These are phyloP conservation scores for Yponomeuta evonymella DNA, from an alignment of 2,888 invertebrate species.

Conservation along the genomic window DNA sequence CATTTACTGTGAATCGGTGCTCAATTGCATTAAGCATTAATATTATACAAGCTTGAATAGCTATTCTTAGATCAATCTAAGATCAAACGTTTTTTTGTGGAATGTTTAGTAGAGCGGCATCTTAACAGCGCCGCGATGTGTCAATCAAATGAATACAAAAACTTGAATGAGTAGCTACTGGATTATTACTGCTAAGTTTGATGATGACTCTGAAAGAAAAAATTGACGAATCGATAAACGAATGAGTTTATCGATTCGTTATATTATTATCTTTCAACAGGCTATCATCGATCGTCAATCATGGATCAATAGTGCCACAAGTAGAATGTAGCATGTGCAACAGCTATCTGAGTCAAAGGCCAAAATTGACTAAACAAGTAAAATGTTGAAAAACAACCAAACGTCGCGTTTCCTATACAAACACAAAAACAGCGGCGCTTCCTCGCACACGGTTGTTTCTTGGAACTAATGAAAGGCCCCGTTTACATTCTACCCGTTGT, in stretches of 20 bases:
- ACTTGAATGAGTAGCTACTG: background rate
- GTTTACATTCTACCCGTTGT: background rate
- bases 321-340: background rate
- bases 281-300: no score
- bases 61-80: background rate
- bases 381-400: conserved; percentile 51
- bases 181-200: no score
- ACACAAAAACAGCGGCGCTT: conserved; percentile 55
- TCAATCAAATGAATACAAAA: background rate
- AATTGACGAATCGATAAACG: no score
- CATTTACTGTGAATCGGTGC: background rate
- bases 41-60: background rate
- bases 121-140: background rate
- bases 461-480: conserved; percentile 58
- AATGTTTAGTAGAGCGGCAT: background rate
- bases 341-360: conserved; percentile 16
- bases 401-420: conserved; percentile 60
- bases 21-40: background rate
- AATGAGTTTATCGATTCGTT: no score
- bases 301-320: no score
- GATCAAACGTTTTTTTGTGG: conserved; percentile 1
- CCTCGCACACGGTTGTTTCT: conserved; percentile 55
- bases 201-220: no score
- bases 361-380: conserved; percentile 22
- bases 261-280: no score